A percentile compares a stretch with the other conserved stretches of the same genome.
These are phyloP conservation scores for Sula dactylatra DNA, from an alignment of 2,113 vertebrate genomes.

Conservation along the genomic window DNA sequence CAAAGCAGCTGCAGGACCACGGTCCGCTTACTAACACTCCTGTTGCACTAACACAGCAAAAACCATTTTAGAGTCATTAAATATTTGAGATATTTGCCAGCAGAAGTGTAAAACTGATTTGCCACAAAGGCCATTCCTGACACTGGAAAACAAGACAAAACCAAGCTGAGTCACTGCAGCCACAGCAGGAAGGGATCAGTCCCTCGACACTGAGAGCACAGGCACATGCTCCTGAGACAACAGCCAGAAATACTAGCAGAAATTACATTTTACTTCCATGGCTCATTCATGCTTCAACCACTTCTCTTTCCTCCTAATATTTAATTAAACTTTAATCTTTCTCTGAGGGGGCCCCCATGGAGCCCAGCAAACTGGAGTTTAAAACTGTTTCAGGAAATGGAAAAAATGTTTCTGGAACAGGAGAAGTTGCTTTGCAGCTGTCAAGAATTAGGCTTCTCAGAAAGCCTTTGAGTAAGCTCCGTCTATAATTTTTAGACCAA, in stretches of 20 bases:
- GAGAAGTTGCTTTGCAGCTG: not conserved
- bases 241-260: not conserved
- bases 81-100: not conserved
- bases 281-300: not conserved
- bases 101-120: not conserved
- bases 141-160: not conserved
- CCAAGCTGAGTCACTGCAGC: not conserved
- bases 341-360: not conserved
- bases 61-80: not conserved
- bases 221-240: rapidly evolving
- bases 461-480: not conserved
- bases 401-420: not conserved
- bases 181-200: not conserved
- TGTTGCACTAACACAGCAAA: not conserved
- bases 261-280: not conserved
- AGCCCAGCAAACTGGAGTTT: not conserved
- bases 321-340: not conserved
- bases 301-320: not conserved
- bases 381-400: not conserved
- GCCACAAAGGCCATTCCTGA: not conserved
- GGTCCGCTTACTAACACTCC: not conserved
- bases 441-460: not conserved
- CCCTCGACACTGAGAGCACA: rapidly evolving
- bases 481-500: not conserved
- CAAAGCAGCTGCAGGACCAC: not conserved